Evolutionary conservation across 2,113 vertebrate genomes (phyloP).

Genomic region (Noctilio leporinus): DNA sequence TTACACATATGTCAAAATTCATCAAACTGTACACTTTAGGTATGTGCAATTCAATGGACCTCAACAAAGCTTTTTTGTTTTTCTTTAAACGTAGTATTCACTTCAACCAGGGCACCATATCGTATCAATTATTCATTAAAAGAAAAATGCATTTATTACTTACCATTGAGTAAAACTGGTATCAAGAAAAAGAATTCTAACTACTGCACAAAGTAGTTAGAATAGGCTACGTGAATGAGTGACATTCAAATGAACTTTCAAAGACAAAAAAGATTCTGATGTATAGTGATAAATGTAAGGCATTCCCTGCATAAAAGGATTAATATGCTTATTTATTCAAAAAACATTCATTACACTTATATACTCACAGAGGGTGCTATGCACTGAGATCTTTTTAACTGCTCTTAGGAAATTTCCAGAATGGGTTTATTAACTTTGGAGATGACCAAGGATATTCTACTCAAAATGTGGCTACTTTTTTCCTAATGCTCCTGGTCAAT

Average conservation of each 20-base stretch:
- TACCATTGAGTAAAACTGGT: neutral
- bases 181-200: neutral
- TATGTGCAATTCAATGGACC: neutral
- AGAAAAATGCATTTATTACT: neutral
- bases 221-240: neutral
- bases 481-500: neutral
- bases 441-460: neutral
- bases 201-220: neutral
- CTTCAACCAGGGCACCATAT: neutral
- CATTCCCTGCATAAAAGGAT: neutral
- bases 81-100: neutral
- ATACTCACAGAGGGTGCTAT: neutral
- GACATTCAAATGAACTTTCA: slow-evolving; percentile 3
- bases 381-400: neutral
- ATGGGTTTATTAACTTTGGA: neutral
- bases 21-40: neutral
- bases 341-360: neutral
- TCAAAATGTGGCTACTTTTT: slow-evolving; percentile 9
- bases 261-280: neutral
- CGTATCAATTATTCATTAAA: neutral
- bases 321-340: slow-evolving; percentile 1
- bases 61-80: neutral
- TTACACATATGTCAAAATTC: neutral
- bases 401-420: neutral
- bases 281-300: neutral